Evolutionary conservation across 2,797 vertebrate species (phyloP).

Genomic region (Petrocephalus schoutedeni): DNA sequence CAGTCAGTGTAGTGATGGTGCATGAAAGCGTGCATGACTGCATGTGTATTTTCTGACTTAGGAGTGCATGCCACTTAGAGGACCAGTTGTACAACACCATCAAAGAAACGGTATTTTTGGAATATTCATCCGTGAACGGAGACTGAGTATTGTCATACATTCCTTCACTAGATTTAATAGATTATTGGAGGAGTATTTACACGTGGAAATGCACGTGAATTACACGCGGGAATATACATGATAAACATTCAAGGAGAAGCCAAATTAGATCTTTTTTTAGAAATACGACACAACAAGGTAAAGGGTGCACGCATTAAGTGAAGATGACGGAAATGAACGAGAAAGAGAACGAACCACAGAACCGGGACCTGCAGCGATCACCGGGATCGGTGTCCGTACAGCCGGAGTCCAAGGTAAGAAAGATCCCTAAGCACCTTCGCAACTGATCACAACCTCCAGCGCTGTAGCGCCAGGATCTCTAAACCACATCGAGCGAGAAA

Average conservation of each 20-base stretch:
- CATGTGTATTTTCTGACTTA: not conserved
- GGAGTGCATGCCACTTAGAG: not conserved
- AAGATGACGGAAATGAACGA: constrained; percentile 81
- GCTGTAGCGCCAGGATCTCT: not conserved
- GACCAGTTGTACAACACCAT: not conserved
- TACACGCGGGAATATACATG: not conserved
- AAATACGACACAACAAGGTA: not conserved
- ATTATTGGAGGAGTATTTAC: not conserved
- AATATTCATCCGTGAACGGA: not conserved
- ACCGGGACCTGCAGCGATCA: constrained; percentile 57
- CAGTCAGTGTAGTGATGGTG: not conserved
- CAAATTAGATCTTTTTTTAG: not conserved
- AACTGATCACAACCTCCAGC: not conserved
- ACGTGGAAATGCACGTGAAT: not conserved
- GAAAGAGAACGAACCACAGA: constrained; percentile 75
- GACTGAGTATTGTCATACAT: not conserved
- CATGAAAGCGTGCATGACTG: not conserved
- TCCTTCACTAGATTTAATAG: not conserved
- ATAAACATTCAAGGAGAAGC: not conserved
- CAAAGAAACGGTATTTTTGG: not conserved
- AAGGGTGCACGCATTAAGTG: not conserved
- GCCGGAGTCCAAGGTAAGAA: constrained; percentile 76
- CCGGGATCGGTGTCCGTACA: constrained; percentile 61
- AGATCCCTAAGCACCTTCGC: not conserved
- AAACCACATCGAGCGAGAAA: not conserved